These are phyloP conservation scores for Drosophila gaucha DNA, from an alignment of 2,888 invertebrate species.

Conservation along the genomic window DNA sequence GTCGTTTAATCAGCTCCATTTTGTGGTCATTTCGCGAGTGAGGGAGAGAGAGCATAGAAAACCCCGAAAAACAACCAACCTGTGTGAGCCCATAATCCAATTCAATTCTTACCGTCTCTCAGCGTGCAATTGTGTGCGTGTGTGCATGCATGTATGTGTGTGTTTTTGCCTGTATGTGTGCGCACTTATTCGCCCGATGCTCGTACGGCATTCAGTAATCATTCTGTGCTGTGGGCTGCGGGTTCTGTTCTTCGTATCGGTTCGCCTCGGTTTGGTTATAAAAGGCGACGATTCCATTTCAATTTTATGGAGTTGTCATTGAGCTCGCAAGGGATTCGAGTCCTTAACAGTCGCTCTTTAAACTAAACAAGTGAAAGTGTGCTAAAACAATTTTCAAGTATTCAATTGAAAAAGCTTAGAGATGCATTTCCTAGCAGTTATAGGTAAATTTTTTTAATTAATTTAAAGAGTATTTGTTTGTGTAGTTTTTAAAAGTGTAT, in stretches of 20 bases:
- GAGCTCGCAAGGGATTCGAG: conserved; percentile 54
- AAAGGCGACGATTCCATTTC: conserved; percentile 58
- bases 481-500: background rate
- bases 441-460: conserved; percentile 36
- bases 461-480: background rate
- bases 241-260: conserved; percentile 67
- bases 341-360: conserved; percentile 52
- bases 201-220: conserved; percentile 81
- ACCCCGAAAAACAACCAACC: conserved; percentile 42
- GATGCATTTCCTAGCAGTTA: conserved; percentile 39
- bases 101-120: conserved; percentile 62
- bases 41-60: conserved; percentile 33
- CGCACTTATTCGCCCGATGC: conserved; percentile 61
- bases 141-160: background rate
- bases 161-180: conserved; percentile 36
- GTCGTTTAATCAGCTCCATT: conserved; percentile 61
- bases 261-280: conserved; percentile 57
- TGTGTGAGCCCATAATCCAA: conserved; percentile 55
- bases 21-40: conserved; percentile 43
- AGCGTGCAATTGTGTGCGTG: conserved; percentile 20
- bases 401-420: conserved; percentile 12
- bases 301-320: conserved; percentile 68
- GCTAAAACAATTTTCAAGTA: conserved; percentile 7
- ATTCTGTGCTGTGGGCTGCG: conserved; percentile 82
- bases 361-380: conserved; percentile 26